Evolutionary conservation across 1,140 invertebrate genomes (phyloP).

Genomic region (Akabosia matsudoensis): DNA sequence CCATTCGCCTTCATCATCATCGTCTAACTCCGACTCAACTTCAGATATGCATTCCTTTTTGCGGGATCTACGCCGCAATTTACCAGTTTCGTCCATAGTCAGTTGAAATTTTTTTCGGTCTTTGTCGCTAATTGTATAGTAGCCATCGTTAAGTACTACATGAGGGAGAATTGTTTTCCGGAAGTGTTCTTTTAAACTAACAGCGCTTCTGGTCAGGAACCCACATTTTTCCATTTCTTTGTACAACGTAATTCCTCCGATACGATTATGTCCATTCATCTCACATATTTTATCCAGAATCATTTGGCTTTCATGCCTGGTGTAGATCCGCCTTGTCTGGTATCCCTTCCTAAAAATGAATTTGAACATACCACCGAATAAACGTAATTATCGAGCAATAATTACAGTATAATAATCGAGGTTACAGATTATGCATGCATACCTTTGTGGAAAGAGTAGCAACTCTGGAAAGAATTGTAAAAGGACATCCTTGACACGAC

Average conservation of each 20-base stretch:
- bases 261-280: not conserved
- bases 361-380: not conserved
- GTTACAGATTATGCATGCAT: not conserved
- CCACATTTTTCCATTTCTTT: not conserved
- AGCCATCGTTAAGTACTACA: not conserved
- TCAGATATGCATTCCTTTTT: too few species aligned
- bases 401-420: too few species aligned
- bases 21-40: too few species aligned
- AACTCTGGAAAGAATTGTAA: not conserved
- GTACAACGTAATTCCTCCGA: not conserved
- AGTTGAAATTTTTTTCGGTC: not conserved
- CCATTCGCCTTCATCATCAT: not conserved
- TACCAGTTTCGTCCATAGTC: not conserved
- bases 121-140: not conserved
- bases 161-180: slow-evolving; percentile 2
- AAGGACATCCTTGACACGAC: not conserved
- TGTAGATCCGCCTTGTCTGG: not conserved
- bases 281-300: not conserved
- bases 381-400: too few species aligned
- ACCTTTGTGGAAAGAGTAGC: not conserved
- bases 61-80: not conserved
- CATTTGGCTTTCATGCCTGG: not conserved
- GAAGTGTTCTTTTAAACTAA: slow-evolving; percentile 1
- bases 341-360: not conserved
- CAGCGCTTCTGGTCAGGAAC: not conserved